Evolutionary conservation across 2,888 invertebrate species (phyloP), one percentile per base, ranked within the genome.

Genomic region (Mellilla xanthometata): DNA sequence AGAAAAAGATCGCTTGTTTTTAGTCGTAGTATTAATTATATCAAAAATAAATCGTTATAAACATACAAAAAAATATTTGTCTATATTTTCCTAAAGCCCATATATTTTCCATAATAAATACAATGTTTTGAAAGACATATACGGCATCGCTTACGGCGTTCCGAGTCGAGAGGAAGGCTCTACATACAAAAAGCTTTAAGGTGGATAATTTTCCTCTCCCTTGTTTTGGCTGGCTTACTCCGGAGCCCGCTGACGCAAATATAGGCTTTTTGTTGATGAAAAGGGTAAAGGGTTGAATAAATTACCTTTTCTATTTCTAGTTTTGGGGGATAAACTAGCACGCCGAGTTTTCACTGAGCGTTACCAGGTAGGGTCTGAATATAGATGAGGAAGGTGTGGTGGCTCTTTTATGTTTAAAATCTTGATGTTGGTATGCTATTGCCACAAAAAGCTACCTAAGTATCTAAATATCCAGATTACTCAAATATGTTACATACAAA

Each of bases 131-230:
- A 19, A 19, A 19, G n/a, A 19, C 15, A 19, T 19, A 19, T 63
- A 61, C 54, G 61, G 59, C 56, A 57, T 56, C 27, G 27, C 11
- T 7, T 58, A n/a, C n/a, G n/a, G n/a, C n/a, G n/a, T n/a, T 52
- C 58, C 62, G 58, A 55, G 55, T 54, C 59, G 52, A 56, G 47
- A 54, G 52, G 63, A 58, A 60, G 57, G 56, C 60, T 29, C 43
- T 39, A 40, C 45, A 39, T 49, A 54, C 56, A 56, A 58, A 58
- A 24, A 8, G 68, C 58, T 68, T 66, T 66, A 58, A 52, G 59
- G 48, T 48, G 58, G 67, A 72, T 70, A 69, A 72, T 66, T 70
- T 68, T 65, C 58, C 52, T 58, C 64, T 56, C 60, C 58, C 60
- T 64, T 67, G 64, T 64, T 68, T 69, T 60, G 55, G 58, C 61